phyloP scores from a whole-genome alignment of 2,888 invertebrate species.

The Limnephilus auricula region DNA sequence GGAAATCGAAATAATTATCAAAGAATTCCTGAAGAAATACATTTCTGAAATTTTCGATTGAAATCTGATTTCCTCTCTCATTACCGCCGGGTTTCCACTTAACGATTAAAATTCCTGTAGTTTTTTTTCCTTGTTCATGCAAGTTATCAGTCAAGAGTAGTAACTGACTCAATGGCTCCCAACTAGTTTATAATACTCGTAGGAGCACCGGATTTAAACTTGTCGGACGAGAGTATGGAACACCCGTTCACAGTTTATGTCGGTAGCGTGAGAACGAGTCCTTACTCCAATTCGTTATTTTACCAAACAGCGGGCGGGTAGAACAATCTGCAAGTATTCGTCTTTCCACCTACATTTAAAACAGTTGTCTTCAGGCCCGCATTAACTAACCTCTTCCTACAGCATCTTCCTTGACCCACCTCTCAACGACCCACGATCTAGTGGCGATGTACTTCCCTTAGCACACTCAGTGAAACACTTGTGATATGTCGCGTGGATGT shows the following conservation, averaged over 20 bases:
- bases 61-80: too few relatives aligned
- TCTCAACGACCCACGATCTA: not conserved
- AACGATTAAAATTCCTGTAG: too few relatives aligned
- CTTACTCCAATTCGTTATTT: not conserved
- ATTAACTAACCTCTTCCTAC: not conserved
- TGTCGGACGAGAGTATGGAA: not conserved
- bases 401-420: not conserved
- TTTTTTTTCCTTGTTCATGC: too few relatives aligned
- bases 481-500: not conserved
- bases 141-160: too few relatives aligned
- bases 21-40: too few relatives aligned
- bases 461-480: not conserved
- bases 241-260: not conserved
- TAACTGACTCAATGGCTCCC: too few relatives aligned
- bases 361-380: not conserved
- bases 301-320: not conserved
- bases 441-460: not conserved
- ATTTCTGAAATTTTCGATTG: too few relatives aligned
- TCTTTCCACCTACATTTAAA: not conserved
- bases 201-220: not conserved
- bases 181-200: too few relatives aligned
- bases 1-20: too few relatives aligned
- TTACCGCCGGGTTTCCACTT: too few relatives aligned
- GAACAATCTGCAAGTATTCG: not conserved
- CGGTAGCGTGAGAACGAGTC: not conserved